Percentiles rank a stretch among this genome's conserved stretches.
Conservation (phyloP, 2,113 vertebrate species). For the Apodemus sylvaticus region DNA sequence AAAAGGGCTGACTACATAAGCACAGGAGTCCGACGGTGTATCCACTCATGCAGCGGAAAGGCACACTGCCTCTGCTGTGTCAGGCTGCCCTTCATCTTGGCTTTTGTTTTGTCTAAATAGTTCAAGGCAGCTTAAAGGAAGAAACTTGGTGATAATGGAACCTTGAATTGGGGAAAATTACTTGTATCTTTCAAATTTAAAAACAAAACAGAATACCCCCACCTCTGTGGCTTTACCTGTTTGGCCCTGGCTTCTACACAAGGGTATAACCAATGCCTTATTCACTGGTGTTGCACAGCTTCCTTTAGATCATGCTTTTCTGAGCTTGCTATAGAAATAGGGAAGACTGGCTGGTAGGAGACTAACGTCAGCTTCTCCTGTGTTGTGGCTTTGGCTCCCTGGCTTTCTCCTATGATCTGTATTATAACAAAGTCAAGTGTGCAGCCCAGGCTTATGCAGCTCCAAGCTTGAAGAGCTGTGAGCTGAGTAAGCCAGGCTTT, state of each 20-base stretch:
- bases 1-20: background rate
- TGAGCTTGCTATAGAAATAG: background rate
- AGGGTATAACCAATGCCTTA: background rate
- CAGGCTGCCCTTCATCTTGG: background rate
- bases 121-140: background rate
- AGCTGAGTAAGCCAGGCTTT: background rate
- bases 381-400: background rate
- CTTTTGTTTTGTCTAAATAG: background rate
- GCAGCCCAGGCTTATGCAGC: background rate
- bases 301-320: background rate
- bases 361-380: accelerated
- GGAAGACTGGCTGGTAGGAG: too few relatives aligned
- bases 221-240: too few relatives aligned
- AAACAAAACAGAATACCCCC: background rate
- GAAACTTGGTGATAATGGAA: background rate
- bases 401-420: background rate
- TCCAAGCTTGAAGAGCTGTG: background rate
- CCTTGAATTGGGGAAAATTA: background rate
- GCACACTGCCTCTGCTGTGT: too few relatives aligned
- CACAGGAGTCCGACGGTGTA: background rate
- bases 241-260: background rate
- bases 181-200: background rate
- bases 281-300: background rate
- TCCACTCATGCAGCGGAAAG: accelerated
- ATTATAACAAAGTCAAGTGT: background rate